Base-by-base conservation (phyloP, 2,113 vertebrate species). In the Procavia capensis region DNA sequence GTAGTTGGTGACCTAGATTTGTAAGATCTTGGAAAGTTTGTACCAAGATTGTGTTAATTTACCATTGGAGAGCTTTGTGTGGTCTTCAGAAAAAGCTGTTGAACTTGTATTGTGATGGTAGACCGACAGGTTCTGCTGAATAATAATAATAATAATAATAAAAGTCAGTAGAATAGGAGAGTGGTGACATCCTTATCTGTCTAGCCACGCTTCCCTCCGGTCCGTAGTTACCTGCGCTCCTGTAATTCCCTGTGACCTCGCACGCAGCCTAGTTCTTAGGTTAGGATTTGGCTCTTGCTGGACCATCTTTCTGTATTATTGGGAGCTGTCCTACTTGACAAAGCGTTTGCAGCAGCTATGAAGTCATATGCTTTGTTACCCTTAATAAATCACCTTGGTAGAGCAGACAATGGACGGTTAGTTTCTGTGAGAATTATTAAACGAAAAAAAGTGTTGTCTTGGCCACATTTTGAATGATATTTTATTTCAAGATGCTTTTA, bases 251-350 rank as follows among this genome's bases (percentile, higher is more conserved):
- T 78, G 92, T 83, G 72, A 81, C 93, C 91, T 91, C 95, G 68
- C 64, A 82, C 82, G 89, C 27, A 94, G 90, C 78, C 39, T n/a
- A 31, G 74, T 94, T 96, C 88, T 84, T 50, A 93, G 80, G 93
- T 75, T 96, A 91, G 88, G 90, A 93, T 95, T 96, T 96, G 90
- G 61, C 93, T 79, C 59, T 66, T 97, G 34, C 85, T 89, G 86
- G 89, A 91, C 83, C 89, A 91, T 96, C 92, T 76, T 97, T 95
- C 97, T 97, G 83, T 96, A 96, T 97, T 97, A 96, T 97, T 97
- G 96, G 97, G 97, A 89, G 89, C 91, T 80, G 63, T 97, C 83
- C 68, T 95, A 81, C 66, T 96, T 96, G 95, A 94, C 68, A 96
- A 97, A 94, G 91, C 89, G 95, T 96, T 91, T 97, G 86, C 0